Evolutionary conservation across 2,113 vertebrate genomes (phyloP).

Genomic region (Ophiodon elongatus): DNA sequence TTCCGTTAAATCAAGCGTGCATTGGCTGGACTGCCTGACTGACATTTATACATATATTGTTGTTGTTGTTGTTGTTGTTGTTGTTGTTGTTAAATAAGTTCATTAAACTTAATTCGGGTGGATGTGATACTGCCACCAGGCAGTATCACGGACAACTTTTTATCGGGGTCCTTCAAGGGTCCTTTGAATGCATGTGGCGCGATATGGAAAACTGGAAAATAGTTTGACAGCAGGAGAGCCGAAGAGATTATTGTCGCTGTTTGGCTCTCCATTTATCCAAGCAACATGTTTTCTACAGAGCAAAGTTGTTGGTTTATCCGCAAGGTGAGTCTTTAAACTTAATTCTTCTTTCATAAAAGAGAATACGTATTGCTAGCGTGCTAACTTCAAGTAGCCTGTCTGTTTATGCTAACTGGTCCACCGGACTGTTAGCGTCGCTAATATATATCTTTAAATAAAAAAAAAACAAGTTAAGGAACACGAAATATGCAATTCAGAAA

Average conservation of each 20-base stretch:
- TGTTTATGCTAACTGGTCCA: conserved; percentile 43
- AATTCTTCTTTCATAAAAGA: neutral
- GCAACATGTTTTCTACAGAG: conserved; percentile 76
- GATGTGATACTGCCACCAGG: conserved; percentile 58
- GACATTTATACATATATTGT: neutral
- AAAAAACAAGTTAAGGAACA: neutral
- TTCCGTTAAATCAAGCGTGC: neutral
- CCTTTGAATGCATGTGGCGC: conserved; percentile 83
- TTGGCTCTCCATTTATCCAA: neutral
- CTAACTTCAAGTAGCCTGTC: conserved; percentile 26
- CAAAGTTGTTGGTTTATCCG: conserved; percentile 82
- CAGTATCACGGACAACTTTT: conserved; percentile 51
- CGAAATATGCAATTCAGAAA: neutral
- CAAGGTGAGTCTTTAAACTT: conserved; percentile 78
- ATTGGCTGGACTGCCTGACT: neutral
- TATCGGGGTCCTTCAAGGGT: conserved; percentile 72
- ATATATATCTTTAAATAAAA: neutral
- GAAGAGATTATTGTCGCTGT: neutral
- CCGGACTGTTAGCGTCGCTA: neutral
- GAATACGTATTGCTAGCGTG: conserved; percentile 1
- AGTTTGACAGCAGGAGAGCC: conserved; percentile 47
- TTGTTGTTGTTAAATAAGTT: neutral
- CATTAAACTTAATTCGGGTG: accelerated
- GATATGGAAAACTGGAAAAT: conserved; percentile 62
- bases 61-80: neutral